phyloP scores from a whole-genome alignment of 2,888 invertebrate genomes.

The Caenorhabditis drosophilae region DNA sequence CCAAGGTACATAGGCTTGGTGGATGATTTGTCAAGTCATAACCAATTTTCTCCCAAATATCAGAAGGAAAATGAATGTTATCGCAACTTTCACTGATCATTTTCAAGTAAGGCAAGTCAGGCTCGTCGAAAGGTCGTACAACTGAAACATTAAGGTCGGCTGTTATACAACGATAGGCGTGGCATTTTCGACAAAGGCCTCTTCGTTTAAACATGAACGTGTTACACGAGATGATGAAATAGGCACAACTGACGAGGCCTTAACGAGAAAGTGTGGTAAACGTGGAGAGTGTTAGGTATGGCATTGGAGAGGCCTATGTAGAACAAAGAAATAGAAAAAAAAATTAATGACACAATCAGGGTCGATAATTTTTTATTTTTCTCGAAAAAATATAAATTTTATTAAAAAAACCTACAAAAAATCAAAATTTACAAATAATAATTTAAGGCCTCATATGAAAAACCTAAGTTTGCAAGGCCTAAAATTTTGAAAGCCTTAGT shows the following conservation, averaged over 20 bases:
- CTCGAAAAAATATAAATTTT: neutral
- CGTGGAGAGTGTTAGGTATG: constrained; percentile 18
- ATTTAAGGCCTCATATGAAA: no score
- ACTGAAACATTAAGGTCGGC: constrained; percentile 16
- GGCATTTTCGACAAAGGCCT: neutral
- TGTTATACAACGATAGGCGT: neutral
- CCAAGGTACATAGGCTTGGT: constrained; percentile 12
- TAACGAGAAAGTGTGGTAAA: constrained; percentile 15
- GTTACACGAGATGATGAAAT: constrained; percentile 38
- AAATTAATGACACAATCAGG: neutral
- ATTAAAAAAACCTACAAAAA: constrained; percentile 7
- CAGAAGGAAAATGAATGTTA: constrained; percentile 11
- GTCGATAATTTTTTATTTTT: neutral
- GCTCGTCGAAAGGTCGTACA: constrained; percentile 9
- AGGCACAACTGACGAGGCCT: constrained; percentile 29
- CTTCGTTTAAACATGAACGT: constrained; percentile 20
- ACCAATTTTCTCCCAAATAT: constrained; percentile 26
- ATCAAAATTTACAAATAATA: neutral
- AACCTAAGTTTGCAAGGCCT: no score
- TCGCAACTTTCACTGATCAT: neutral
- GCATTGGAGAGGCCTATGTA: constrained; percentile 22
- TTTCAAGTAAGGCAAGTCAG: no score
- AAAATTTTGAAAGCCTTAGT: constrained; percentile 4
- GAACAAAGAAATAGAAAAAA: constrained; percentile 1
- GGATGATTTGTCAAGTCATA: constrained; percentile 24